Conservation (phyloP, 2,797 vertebrate genomes). For the Epinephelus coioides region DNA sequence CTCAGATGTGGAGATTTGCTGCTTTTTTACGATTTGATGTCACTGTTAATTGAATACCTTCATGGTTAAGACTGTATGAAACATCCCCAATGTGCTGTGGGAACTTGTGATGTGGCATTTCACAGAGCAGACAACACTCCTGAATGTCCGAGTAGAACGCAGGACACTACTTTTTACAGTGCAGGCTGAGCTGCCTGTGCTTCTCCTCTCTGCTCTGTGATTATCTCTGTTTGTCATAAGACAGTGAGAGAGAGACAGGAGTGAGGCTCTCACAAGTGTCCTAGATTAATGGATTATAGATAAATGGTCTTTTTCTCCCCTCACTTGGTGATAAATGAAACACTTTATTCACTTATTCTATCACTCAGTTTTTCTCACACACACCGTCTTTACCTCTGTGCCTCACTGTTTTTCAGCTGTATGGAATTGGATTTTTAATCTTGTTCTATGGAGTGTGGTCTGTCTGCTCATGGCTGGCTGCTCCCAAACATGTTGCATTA, state of each 20-base stretch:
- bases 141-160: neutral
- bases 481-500: constrained; percentile 58
- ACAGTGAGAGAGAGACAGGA: constrained; percentile 67
- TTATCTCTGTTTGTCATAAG: constrained; percentile 78
- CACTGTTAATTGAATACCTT: neutral
- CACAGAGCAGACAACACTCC: neutral
- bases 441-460: constrained; percentile 50
- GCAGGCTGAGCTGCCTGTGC: constrained; percentile 32
- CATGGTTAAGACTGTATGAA: neutral
- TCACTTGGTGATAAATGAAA: constrained; percentile 70
- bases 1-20: neutral
- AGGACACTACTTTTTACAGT: constrained; percentile 47
- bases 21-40: neutral
- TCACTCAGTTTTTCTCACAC: constrained; percentile 16
- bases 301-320: constrained; percentile 57
- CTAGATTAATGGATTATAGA: constrained; percentile 79
- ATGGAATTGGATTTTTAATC: constrained; percentile 72
- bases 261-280: constrained; percentile 68
- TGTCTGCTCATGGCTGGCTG: constrained; percentile 47
- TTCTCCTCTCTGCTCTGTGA: constrained; percentile 54
- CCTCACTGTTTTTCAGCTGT: constrained; percentile 36
- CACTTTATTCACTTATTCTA: constrained; percentile 59
- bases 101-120: neutral
- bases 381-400: constrained; percentile 8
- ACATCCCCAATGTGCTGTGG: too few species aligned